Evolutionary conservation across 1,140 invertebrate genomes (phyloP), one percentile per base, ranked within the genome.

Genomic region (Leptopilina clavipes): DNA sequence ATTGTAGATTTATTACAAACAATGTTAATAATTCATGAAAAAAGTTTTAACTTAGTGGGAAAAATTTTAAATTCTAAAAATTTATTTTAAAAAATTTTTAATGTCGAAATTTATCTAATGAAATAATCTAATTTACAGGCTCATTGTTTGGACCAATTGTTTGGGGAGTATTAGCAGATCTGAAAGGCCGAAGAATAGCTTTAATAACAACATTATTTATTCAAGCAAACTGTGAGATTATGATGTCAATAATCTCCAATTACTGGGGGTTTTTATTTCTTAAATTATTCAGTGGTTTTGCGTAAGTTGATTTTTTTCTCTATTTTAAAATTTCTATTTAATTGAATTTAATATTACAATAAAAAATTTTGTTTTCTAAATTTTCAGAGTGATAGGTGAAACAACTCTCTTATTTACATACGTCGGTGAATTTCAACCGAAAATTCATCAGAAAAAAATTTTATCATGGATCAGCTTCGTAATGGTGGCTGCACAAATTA

Each of bases 101-200:
- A 2, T 31, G 25, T 31, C 1, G 25, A 31, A 31, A 2, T 31
- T 31, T 5, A 31, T 31, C 1, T 31, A 17, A 7, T 54, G 52
- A 54, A 59, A 59, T 12, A 56, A 56, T 56, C 1, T 3, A 56
- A 59, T 22, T 78, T 76, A 7, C 45, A 92, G 93, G 93, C 52
- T 93, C 93, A 92, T 88, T 93, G 82, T 82, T 92, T 12, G 92
- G 93, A 8, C 92, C 92, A 0, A 92, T 92, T 79, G 86, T 93
- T 31, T 93, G 93, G 93, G 93, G 92, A 0, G 91, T 88, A 5
- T 81, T 93, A 44, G 92, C 92, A 0, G 93, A 93, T 82, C 87
- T 89, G 6, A 85, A 88, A n/a, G 93, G 93, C 0, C 88, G 93
- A 10, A 85, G 90, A 54, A 75, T 87, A 0, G 85, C 92, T 5